A percentile compares a stretch with the other conserved stretches of the same genome.
phyloP scores from a whole-genome alignment of 2,888 invertebrate species.

The Pardosa pseudoannulata region DNA sequence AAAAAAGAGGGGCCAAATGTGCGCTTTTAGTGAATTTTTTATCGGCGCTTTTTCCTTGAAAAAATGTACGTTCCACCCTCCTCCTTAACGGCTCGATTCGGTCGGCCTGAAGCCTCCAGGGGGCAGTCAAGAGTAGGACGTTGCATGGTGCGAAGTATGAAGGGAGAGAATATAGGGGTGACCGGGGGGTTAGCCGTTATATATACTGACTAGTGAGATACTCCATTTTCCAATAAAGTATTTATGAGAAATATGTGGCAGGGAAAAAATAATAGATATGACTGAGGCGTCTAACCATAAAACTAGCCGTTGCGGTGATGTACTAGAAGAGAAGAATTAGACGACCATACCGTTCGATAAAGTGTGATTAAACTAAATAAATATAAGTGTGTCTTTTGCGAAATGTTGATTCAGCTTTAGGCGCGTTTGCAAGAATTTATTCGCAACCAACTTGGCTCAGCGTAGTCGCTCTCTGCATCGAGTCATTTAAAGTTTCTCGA shows the following conservation, averaged over 20 bases:
- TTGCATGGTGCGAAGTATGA: constrained; percentile 15
- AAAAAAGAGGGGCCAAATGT: constrained; percentile 49
- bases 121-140: constrained; percentile 48
- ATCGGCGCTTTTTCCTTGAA: constrained; percentile 37
- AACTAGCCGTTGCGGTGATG: neutral
- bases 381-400: neutral
- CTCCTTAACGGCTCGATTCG: constrained; percentile 23
- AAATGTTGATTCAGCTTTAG: neutral
- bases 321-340: neutral
- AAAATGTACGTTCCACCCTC: constrained; percentile 1
- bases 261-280: constrained; percentile 11
- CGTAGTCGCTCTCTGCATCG: neutral
- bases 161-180: constrained; percentile 13
- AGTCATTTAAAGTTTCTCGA: too few relatives aligned
- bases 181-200: constrained; percentile 29
- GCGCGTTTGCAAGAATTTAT: neutral
- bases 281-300: neutral
- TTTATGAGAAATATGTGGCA: constrained; percentile 35
- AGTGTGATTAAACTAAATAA: too few relatives aligned
- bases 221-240: constrained; percentile 58
- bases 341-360: neutral
- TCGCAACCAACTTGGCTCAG: neutral
- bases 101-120: constrained; percentile 52
- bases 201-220: constrained; percentile 45
- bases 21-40: constrained; percentile 71